Evolutionary conservation across 2,797 vertebrate genomes (phyloP), one percentile per base, ranked within the genome.

Genomic region (Acrossocheilus wenchowensis): DNA sequence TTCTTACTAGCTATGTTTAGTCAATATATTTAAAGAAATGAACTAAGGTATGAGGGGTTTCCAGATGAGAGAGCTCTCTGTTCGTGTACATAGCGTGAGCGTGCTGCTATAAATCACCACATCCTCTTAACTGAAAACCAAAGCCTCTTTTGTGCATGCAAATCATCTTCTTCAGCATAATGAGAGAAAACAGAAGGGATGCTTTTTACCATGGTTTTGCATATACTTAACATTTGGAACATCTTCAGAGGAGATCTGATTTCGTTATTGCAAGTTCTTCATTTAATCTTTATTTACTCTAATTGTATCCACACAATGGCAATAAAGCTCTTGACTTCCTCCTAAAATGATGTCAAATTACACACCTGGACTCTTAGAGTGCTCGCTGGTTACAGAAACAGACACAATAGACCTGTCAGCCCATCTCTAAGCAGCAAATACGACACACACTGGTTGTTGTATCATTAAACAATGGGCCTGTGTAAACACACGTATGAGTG

Each of bases 71-170:
- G n/a, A 48, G 3, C 54, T 74, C 82, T 60, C 14, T 1, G 34
- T 21, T 21, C 34, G n/a, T 12, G 57, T 54, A 77, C 30, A 52
- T 64, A 64, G 78, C 45, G 71, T 66, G 71, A 30, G 71, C 0
- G 0, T 26, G 21, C 6, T 34, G 43, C 34, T 36, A n/a, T 57
- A 54, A 57, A 39, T 52, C 69, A 75, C 85, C 85, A 86, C 71
- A 86, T 68, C 78, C 85, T 68, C 57, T 54, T 68, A 45, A 68
- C 17, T 52, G 30, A 45, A 75, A 81, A 66, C 43, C 60, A 75
- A 68, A 75, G n/a, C 15, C 54, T 26, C 6, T 26, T 81, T 34
- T n/a, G 39, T 3, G 5, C 52, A 81, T 26, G 66, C 84, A 80
- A 73, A 73, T 11, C 2, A 21, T 21, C 66, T 39, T 15, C 57